Base-by-base conservation (phyloP, 2,888 invertebrate species). In the Epinotia brunnichana region DNA sequence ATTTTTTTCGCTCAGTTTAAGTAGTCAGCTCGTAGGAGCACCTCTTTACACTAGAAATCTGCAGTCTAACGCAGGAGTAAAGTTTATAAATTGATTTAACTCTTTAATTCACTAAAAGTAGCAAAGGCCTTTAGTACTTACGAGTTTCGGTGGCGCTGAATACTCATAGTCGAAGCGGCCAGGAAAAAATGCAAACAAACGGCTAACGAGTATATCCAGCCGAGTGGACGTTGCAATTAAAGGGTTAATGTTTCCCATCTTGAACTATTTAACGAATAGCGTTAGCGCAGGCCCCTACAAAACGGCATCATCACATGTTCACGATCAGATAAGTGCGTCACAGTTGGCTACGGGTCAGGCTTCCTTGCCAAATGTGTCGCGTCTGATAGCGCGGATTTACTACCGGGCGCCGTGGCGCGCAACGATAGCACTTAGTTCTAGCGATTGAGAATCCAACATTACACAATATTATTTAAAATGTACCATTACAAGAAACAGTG, bases 281-380 rank as follows among this genome's bases (percentile, higher is more conserved):
- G 15, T 3, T 29, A 4, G 17, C 35, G 3, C 3, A 13, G 19
- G 19, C 53, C 19, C 39, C 11, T 61, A 56, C 57, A 60, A 54
- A 66, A 63, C 51, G 60, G 60, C 71, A 60, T 69, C 56, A 19
- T 67, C 71, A 67, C 71, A 73, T 59, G 66, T 41, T 41, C 69
- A 35, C 69, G 63, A 44, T 64, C 76, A 73, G 76, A 79, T 80
- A 80, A 70, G 80, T 78, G 82, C 82, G 84, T 90, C 88, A 90
- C 91, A 90, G 89, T 91, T 91, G 90, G 91, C 89, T 87, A 80
- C 77, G 77, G 81, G 85, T 83, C 82, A 84, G 77, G 79, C 79
- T 78, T 82, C 81, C 84, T 90, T 91, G 91, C 92, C 92, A 92
- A 92, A 91, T 91, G 90, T 90, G 90, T 90, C 90, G 87, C 86